These are phyloP conservation scores for Lutraria lutraria DNA, from an alignment of 2,888 invertebrate genomes.

Conservation along the genomic window DNA sequence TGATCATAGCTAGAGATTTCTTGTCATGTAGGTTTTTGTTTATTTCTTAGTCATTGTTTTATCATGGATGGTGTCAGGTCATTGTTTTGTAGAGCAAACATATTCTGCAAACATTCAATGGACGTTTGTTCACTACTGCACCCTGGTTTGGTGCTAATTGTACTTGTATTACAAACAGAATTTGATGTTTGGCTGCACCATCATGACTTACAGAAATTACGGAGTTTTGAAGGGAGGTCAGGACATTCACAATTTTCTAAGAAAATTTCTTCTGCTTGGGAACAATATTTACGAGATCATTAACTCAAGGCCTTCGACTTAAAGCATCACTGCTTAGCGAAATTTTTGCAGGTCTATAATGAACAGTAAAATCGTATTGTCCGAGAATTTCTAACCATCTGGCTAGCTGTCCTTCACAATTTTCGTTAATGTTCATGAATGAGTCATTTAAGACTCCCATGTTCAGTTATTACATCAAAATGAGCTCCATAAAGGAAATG, in stretches of 20 bases:
- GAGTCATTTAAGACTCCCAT: constrained; percentile 55
- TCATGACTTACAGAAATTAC: too few species aligned
- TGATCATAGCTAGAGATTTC: constrained; percentile 20
- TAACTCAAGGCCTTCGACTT: too few species aligned
- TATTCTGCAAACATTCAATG: not conserved
- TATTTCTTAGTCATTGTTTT: constrained; percentile 1
- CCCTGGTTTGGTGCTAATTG: not conserved
- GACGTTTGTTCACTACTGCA: not conserved
- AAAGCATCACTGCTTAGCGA: too few species aligned
- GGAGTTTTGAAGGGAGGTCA: too few species aligned
- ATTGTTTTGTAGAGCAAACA: constrained; percentile 9
- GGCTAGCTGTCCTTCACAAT: too few species aligned
- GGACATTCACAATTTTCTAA: too few species aligned
- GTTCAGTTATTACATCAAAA: constrained; percentile 59
- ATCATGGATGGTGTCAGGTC: not conserved
- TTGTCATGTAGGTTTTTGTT: constrained; percentile 35
- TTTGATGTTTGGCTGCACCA: too few species aligned
- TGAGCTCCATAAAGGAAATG: constrained; percentile 63
- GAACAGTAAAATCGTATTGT: too few species aligned
- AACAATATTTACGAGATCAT: too few species aligned
- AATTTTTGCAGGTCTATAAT: too few species aligned
- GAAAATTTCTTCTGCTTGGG: too few species aligned
- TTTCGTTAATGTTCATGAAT: constrained; percentile 51
- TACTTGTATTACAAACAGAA: not conserved
- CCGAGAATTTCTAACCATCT: too few species aligned